A percentile compares a stretch with the other conserved stretches of the same genome.
Evolutionary conservation across 2,888 invertebrate species (phyloP).

Genomic region (Xestia ashworthii): DNA sequence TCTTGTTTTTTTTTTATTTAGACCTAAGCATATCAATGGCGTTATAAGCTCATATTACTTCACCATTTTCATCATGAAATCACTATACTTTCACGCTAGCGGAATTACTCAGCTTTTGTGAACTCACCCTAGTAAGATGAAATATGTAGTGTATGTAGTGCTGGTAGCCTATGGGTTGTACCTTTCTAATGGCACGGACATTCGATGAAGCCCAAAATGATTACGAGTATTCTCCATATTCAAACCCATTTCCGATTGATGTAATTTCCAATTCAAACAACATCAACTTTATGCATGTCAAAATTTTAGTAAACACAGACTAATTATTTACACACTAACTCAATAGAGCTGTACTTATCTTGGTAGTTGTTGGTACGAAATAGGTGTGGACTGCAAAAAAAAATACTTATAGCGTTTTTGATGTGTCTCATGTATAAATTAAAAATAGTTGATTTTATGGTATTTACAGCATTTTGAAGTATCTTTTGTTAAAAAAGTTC

Average conservation of each 20-base stretch:
- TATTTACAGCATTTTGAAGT: no score
- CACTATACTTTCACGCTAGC: not conserved
- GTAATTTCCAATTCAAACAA: not conserved
- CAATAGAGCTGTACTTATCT: no score
- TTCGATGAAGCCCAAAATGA: not conserved
- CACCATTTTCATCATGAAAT: not conserved
- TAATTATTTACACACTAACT: no score
- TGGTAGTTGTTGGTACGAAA: no score
- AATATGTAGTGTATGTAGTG: conserved; percentile 33
- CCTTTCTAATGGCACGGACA: conserved; percentile 14
- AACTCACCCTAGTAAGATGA: conserved; percentile 33
- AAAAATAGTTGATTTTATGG: no score
- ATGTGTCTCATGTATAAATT: no score
- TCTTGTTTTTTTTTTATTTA: no score
- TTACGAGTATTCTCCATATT: no score
- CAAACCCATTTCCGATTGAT: not conserved
- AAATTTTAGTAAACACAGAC: not conserved
- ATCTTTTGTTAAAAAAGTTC: no score
- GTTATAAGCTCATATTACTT: no score
- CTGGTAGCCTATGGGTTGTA: conserved; percentile 9
- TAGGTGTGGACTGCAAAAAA: no score
- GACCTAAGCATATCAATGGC: not conserved
- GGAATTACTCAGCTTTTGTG: conserved; percentile 18
- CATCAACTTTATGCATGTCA: not conserved
- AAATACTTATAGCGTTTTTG: no score